A percentile compares a stretch with the other conserved stretches of the same genome.
Conservation (phyloP, 2,797 vertebrate genomes). For the Falco cherrug region DNA sequence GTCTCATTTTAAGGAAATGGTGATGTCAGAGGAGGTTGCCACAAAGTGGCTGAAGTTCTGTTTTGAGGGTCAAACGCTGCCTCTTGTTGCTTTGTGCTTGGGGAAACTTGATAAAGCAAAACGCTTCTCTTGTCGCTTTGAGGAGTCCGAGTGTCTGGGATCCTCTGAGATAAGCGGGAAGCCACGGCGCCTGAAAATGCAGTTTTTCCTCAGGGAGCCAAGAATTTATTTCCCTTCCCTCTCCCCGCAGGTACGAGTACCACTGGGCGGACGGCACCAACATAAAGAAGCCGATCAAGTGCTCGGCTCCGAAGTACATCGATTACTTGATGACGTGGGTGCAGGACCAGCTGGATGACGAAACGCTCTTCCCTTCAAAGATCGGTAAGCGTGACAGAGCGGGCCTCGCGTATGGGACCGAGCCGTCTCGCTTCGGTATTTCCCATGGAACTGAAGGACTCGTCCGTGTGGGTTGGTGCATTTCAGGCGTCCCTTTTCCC, state of each 20-base stretch:
- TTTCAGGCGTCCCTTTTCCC: slow-evolving; percentile 91
- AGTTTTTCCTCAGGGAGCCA: fast-evolving
- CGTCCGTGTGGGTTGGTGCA: fast-evolving
- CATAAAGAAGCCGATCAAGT: slow-evolving; percentile 97
- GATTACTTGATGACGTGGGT: slow-evolving; percentile 99
- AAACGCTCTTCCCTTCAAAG: slow-evolving; percentile 96
- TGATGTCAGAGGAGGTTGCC: neutral
- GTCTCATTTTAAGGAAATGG: fast-evolving
- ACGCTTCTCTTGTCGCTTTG: neutral
- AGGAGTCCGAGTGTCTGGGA: fast-evolving
- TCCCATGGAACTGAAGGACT: neutral
- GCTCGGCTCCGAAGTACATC: slow-evolving; percentile 96
- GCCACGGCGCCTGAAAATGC: fast-evolving
- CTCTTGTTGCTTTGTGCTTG: neutral
- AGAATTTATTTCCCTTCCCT: neutral
- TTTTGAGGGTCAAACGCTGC: neutral
- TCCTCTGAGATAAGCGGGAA: neutral
- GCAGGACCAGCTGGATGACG: slow-evolving; percentile 96
- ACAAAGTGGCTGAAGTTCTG: fast-evolving
- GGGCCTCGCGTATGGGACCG: fast-evolving
- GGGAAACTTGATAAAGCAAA: neutral
- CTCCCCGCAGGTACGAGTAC: slow-evolving; percentile 87
- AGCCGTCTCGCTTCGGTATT: fast-evolving
- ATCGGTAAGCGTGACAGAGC: slow-evolving; percentile 79
- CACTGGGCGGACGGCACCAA: slow-evolving; percentile 98